A percentile compares a stretch with the other conserved stretches of the same genome.
These are phyloP conservation scores for Spongilla lacustris DNA, from an alignment of 37 sponge, comb jelly and placozoan species.

Conservation along the genomic window DNA sequence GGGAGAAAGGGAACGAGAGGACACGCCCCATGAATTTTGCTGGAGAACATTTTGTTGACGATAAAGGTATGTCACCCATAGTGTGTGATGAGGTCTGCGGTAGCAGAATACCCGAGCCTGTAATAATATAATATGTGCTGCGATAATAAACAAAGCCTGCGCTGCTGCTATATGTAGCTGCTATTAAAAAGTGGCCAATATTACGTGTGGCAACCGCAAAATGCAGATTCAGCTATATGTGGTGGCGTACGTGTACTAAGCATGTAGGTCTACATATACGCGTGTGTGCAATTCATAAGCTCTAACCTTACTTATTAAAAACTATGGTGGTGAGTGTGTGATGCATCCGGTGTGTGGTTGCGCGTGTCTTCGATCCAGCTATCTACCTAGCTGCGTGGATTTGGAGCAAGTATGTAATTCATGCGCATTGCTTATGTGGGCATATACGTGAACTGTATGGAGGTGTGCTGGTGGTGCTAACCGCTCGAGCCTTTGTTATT, in stretches of 20 bases:
- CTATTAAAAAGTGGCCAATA: too few species aligned
- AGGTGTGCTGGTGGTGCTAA: not conserved
- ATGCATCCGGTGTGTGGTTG: too few species aligned
- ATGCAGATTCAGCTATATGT: not conserved
- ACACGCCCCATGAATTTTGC: not conserved
- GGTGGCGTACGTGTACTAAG: not conserved
- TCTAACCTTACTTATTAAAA: too few species aligned
- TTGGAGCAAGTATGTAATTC: too few species aligned
- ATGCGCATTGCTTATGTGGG: too few species aligned
- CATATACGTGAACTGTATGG: constrained; percentile 7
- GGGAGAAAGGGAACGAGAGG: not conserved
- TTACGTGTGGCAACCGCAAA: not conserved
- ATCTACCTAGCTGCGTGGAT: too few species aligned
- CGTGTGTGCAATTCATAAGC: too few species aligned
- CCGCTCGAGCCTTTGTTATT: not conserved
- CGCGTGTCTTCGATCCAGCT: too few species aligned
- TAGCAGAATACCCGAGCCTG: not conserved
- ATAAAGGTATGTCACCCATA: not conserved
- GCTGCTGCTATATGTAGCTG: not conserved
- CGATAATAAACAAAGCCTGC: not conserved
- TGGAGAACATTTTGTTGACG: not conserved
- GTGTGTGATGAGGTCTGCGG: not conserved
- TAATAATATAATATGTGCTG: not conserved
- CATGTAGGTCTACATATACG: too few species aligned
- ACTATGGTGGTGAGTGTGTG: too few species aligned